These are phyloP conservation scores for Chionodraco myersi DNA, from an alignment of 2,113 vertebrate genomes.

Conservation along the genomic window DNA sequence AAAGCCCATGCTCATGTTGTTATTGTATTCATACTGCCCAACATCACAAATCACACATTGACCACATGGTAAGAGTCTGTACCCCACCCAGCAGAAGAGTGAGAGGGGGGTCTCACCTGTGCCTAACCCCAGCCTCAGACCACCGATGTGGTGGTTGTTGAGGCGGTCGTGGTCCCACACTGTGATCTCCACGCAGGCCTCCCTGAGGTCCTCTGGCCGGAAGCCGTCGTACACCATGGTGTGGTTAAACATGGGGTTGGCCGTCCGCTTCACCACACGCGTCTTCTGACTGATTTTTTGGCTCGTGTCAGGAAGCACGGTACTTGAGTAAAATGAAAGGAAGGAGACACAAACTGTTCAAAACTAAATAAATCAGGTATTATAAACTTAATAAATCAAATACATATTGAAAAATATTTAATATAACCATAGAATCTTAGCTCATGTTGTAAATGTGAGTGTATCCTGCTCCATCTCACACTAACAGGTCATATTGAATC, in stretches of 20 bases:
- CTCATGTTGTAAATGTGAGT: background rate
- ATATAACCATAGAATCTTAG: background rate
- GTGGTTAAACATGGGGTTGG: conserved; percentile 93
- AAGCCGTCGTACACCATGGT: conserved; percentile 97
- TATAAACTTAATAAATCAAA: background rate
- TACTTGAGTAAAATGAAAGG: conserved; percentile 74
- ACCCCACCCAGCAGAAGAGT: conserved; percentile 82
- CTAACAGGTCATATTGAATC: background rate
- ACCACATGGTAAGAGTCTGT: conserved; percentile 82
- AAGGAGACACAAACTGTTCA: background rate
- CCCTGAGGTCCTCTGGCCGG: conserved; percentile 87
- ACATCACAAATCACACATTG: too few species aligned
- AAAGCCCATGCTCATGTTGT: too few species aligned
- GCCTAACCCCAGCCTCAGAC: conserved; percentile 91
- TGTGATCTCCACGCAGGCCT: conserved; percentile 92
- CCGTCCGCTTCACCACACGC: conserved; percentile 87
- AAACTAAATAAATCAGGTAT: background rate
- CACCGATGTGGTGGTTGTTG: conserved; percentile 91
- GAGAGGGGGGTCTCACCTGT: conserved; percentile 83
- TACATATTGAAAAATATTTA: background rate
- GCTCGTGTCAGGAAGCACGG: conserved; percentile 90
- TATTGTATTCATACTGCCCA: too few species aligned
- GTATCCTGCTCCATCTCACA: background rate
- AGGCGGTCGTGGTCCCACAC: conserved; percentile 94
- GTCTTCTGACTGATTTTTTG: conserved; percentile 93